These are phyloP conservation scores for Hyppa rectilinea DNA, from an alignment of 2,888 invertebrate species.

Conservation along the genomic window DNA sequence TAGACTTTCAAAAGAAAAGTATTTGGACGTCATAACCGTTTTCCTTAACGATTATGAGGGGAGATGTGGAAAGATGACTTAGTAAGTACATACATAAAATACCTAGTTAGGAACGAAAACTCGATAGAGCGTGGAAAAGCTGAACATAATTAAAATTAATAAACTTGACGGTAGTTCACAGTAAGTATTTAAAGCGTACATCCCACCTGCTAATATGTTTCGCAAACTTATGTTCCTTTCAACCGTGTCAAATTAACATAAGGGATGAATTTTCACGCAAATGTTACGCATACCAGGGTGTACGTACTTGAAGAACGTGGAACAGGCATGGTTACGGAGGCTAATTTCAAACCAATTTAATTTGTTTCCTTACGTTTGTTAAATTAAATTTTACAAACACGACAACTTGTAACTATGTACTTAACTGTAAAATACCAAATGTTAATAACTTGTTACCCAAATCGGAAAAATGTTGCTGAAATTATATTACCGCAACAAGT, in stretches of 20 bases:
- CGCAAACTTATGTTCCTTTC: constrained; percentile 50
- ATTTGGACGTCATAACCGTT: constrained; percentile 19
- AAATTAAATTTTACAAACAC: constrained; percentile 48
- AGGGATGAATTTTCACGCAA: constrained; percentile 64
- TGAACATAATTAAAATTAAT: constrained; percentile 60
- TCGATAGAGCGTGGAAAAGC: constrained; percentile 39
- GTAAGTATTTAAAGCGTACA: constrained; percentile 51
- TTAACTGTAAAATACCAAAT: constrained; percentile 34
- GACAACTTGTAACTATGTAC: constrained; percentile 17
- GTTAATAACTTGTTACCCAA: constrained; percentile 35
- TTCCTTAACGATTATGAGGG: constrained; percentile 30
- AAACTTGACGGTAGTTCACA: constrained; percentile 49
- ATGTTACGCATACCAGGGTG: constrained; percentile 57
- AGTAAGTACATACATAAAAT: constrained; percentile 19
- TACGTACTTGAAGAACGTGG: constrained; percentile 47
- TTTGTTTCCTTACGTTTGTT: constrained; percentile 41
- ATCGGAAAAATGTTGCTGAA: constrained; percentile 42
- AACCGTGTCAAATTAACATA: constrained; percentile 64
- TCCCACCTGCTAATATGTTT: constrained; percentile 57
- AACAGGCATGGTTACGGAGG: constrained; percentile 33
- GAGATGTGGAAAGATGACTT: constrained; percentile 12
- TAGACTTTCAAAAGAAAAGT: constrained; percentile 14
- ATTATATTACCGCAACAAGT: constrained; percentile 48
- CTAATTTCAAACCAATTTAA: constrained; percentile 50
- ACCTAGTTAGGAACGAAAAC: constrained; percentile 24